Base-by-base conservation (phyloP, 2,888 invertebrate genomes). In the Lasioglossum calceatum region DNA sequence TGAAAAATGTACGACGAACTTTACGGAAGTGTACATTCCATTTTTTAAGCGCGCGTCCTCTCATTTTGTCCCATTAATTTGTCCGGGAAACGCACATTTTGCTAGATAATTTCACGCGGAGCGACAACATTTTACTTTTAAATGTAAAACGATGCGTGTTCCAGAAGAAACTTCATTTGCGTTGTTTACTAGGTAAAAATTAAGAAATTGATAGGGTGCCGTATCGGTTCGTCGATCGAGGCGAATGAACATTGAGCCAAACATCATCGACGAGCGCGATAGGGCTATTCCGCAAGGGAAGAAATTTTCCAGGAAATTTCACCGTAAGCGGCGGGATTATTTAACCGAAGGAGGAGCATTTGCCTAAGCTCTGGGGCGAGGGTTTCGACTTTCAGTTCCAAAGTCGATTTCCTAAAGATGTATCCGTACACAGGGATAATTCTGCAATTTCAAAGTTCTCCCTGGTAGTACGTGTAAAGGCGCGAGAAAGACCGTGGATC, bases 361-460 rank as follows among this genome's bases (percentile, higher is more conserved):
- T 83, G 73, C 67, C 71, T 81, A 90, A 88, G 86, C 74, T 64
- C 70, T 50, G 47, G 71, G 84, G 76, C 75, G 72, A 78, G 77
- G 72, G 73, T 71, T 83, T 81, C 79, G 73, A 76, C 82, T 89
- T 82, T 70, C 61, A 84, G 81, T 87, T 90, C 72, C 75, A 88
- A 89, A 90, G 87, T 90, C 87, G 86, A 89, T 88, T 82, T 83
- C 72, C 71, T 67, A 77, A 86, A 82, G 77, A 77, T 81, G 79
- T 81, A 85, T 85, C 80, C 81, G 82, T 86, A 81, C 88, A 85
- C 67, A 77, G 23, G 77, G 85, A 82, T 84, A 79, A 88, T 83
- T 89, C 86, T 81, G 88, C 86, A 84, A 89, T 90, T 86, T 87
- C 85, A 39, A 90, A 90, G 77, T 90, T 90, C 78, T 61, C 67